Percentiles rank a stretch among this genome's conserved stretches.
Evolutionary conservation across 2,113 vertebrate genomes (phyloP).

Genomic region (Ptilonorhynchus violaceus): DNA sequence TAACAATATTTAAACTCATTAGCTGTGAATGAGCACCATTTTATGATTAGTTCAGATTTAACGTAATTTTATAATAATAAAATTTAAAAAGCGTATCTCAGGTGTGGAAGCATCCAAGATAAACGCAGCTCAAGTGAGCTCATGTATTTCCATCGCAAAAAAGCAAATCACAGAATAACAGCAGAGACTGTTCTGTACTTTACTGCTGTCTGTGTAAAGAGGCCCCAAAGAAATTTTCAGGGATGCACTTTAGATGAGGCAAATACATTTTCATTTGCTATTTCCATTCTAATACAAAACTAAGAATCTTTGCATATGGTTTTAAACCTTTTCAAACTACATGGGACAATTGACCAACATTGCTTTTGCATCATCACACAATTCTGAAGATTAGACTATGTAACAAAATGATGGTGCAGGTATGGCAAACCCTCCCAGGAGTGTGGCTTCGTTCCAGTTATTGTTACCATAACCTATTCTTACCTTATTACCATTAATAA

Average conservation of each 20-base stretch:
- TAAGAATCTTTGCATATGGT: background rate
- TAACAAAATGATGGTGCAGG: background rate
- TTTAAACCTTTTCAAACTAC: background rate
- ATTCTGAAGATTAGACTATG: background rate
- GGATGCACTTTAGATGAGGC: background rate
- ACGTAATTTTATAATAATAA: background rate
- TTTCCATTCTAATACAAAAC: background rate
- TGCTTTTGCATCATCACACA: background rate
- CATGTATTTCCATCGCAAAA: background rate
- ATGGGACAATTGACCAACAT: background rate
- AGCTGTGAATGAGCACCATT: background rate
- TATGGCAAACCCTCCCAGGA: background rate
- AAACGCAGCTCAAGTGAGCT: rapidly evolving
- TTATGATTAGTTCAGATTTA: background rate
- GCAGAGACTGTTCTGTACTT: background rate
- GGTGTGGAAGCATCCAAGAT: background rate
- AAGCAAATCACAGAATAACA: background rate
- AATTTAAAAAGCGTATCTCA: background rate
- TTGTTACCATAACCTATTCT: background rate
- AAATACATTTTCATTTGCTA: background rate
- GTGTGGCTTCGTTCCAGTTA: background rate
- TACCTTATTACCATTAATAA: background rate
- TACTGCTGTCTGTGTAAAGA: background rate
- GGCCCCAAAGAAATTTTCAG: background rate
- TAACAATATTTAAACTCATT: background rate